Base-by-base conservation (phyloP, 2,113 vertebrate species). In the Laterallus jamaicensis region DNA sequence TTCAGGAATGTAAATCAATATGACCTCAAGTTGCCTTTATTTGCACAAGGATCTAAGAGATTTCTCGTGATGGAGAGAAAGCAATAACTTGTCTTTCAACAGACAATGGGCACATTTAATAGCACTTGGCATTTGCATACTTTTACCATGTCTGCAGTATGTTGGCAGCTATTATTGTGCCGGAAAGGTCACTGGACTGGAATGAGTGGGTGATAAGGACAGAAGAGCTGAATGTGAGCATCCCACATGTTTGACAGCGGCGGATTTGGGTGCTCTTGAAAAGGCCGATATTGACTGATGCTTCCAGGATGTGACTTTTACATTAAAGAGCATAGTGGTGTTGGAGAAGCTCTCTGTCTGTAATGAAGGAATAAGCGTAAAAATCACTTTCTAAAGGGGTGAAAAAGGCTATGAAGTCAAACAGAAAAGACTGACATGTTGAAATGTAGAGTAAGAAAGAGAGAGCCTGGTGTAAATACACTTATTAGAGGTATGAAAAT, bases 1-100 rank as follows among this genome's bases (percentile, higher is more conserved):
- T 86, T 87, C 54, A 66, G 55, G 60, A 82, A 86, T 55, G 63
- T 93, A 92, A 94, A 94, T 92, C 69, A 93, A 93, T 93, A 84
- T 82, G 92, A 94, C 70, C 69, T 82, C 58, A 32, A 66, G 25
- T 69, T 86, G 90, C 55, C 80, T 94, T 83, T 97, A 86, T 95
- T 96, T 96, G 73, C n/a, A 73, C 69, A 82, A 82, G 62, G 66
- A 84, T 89, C 80, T 85, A 42, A 92, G 82, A 92, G 74, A 76
- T 92, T 73, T 94, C 66, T 83, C 75, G 52, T 44, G 32, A 58
- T 0, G 0, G 66, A 73, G 54, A 75, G 69, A 82, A 84, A 85
- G 44, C 54, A 89, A 32, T 86, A 86, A 62, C 56, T 91, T 89
- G 37, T 81, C 52, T 93, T 93, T 95, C 76, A 71, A 69, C 29